Conservation (phyloP, 2,888 invertebrate species). For the Mimumesa dahlbomi region DNA sequence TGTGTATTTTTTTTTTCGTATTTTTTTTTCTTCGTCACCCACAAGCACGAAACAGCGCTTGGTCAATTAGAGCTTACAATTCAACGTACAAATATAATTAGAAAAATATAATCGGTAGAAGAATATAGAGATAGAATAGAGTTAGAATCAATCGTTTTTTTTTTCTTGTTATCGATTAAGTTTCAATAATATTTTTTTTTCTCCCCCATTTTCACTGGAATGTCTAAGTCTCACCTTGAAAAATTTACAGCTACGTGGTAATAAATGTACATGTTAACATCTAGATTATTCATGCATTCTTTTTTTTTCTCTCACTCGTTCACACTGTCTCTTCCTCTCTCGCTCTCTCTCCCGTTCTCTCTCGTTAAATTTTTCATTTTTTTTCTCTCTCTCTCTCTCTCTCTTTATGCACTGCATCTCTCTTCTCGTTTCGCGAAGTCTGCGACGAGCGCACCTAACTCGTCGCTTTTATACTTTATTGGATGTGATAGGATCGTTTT, state of each 20-base stretch:
- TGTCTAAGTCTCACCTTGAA: conserved; percentile 65
- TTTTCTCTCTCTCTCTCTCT: not conserved
- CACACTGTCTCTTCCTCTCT: not conserved
- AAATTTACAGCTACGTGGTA: conserved; percentile 42
- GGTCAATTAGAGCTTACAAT: conserved; percentile 78
- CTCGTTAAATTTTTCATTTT: not conserved
- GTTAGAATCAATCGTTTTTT: conserved; percentile 75
- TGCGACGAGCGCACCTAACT: not conserved
- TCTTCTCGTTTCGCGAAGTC: not conserved
- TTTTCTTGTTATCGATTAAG: conserved; percentile 55
- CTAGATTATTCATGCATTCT: conserved; percentile 32
- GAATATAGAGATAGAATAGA: conserved; percentile 80
- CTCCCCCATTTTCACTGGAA: conserved; percentile 59
- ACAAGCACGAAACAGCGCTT: conserved; percentile 66
- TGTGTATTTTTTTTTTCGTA: conserved; percentile 5
- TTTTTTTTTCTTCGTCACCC: conserved; percentile 41
- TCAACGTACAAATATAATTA: conserved; percentile 80
- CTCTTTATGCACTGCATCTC: not conserved
- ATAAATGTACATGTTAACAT: conserved; percentile 45
- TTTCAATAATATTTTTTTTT: conserved; percentile 61
- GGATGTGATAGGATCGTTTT: not conserved
- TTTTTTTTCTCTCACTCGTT: not conserved
- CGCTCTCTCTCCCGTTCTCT: not conserved
- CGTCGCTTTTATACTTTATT: not conserved
- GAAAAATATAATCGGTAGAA: conserved; percentile 80